A percentile compares a stretch with the other conserved stretches of the same genome.
Evolutionary conservation across 2,888 invertebrate genomes (phyloP).

Genomic region (Eudasyphora cyanicolor): DNA sequence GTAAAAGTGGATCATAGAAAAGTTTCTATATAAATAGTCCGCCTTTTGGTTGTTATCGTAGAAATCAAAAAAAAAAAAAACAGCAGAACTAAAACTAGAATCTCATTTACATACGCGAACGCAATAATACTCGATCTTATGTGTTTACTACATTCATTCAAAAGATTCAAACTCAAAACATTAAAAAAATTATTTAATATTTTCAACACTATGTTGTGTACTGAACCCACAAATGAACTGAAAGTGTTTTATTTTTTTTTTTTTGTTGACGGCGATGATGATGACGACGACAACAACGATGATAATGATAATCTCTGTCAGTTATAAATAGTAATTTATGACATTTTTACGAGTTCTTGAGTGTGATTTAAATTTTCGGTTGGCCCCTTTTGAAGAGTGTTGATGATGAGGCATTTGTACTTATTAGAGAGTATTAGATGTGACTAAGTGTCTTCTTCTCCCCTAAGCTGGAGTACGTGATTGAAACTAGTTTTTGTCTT

Average conservation of each 20-base stretch:
- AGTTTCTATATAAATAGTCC: constrained; percentile 61
- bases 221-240: not conserved
- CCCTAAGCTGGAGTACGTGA: not conserved
- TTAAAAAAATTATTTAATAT: constrained; percentile 11
- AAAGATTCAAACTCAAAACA: not conserved
- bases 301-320: constrained; percentile 54
- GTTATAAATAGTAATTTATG: constrained; percentile 56
- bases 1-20: constrained; percentile 63
- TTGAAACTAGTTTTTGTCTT: not conserved
- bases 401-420: not conserved
- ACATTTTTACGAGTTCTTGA: constrained; percentile 50
- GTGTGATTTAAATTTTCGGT: constrained; percentile 14
- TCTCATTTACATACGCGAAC: constrained; percentile 57
- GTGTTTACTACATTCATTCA: not conserved
- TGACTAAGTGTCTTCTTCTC: too few species aligned
- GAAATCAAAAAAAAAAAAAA: too few species aligned
- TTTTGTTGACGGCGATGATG: not conserved
- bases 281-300: not conserved
- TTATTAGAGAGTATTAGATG: too few species aligned
- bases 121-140: too few species aligned
- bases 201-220: not conserved
- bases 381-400: not conserved
- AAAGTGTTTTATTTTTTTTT: not conserved
- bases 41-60: not conserved
- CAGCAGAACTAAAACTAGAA: constrained; percentile 29